Evolutionary conservation across 2,888 invertebrate genomes (phyloP).

Genomic region (Papilio elwesi): DNA sequence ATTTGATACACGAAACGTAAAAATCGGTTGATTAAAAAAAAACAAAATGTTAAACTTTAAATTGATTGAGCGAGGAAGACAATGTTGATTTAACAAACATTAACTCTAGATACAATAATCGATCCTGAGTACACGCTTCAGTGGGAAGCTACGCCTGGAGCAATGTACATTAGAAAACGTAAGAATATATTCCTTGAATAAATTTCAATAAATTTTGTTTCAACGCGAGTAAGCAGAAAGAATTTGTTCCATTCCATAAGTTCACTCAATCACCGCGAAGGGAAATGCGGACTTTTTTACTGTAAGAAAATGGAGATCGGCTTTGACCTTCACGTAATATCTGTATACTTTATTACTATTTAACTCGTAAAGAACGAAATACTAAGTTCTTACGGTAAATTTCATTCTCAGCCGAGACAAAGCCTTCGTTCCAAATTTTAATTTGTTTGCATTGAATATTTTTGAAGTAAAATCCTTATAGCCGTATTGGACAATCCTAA

Average conservation of each 20-base stretch:
- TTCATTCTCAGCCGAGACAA: no score
- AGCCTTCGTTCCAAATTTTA: no score
- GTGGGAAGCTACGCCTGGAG: background rate
- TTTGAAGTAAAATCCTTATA: no score
- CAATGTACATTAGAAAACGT: slow-evolving; percentile 9
- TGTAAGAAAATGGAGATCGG: slow-evolving; percentile 66
- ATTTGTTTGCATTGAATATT: no score
- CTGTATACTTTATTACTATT: no score
- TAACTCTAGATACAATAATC: background rate
- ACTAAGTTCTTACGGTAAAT: no score
- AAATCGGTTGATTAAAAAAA: no score
- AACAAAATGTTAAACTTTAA: no score
- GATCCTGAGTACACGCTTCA: background rate
- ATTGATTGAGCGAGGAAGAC: background rate
- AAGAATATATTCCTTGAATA: slow-evolving; percentile 19
- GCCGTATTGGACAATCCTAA: no score
- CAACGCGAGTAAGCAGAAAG: slow-evolving; percentile 29
- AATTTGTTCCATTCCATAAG: slow-evolving; percentile 61
- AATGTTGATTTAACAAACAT: slow-evolving; percentile 5
- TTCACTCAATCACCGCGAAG: slow-evolving; percentile 69
- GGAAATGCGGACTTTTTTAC: slow-evolving; percentile 54
- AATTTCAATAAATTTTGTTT: slow-evolving; percentile 36
- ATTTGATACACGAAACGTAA: no score
- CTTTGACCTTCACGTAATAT: background rate
- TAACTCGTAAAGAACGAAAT: no score